Conservation (phyloP, 2,888 invertebrate species). For the Creontiades dilutus region DNA sequence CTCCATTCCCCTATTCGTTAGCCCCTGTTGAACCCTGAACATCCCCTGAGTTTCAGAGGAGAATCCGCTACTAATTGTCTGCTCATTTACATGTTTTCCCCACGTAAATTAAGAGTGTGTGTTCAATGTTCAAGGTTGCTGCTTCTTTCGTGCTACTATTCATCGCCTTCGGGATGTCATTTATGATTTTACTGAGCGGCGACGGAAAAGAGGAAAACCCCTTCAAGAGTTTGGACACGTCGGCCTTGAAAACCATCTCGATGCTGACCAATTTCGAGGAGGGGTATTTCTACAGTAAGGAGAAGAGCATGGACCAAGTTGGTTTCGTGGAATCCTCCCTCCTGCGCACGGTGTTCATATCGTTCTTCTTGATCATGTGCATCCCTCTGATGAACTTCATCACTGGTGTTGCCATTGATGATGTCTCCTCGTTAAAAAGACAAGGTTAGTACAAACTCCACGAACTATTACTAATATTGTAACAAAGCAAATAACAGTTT, state of each 20-base stretch:
- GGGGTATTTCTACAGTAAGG: constrained; percentile 79
- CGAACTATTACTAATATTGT: no score
- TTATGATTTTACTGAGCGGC: constrained; percentile 82
- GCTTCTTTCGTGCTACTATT: constrained; percentile 79
- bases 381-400: constrained; percentile 1
- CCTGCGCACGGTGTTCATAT: background rate
- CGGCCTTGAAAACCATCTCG: constrained; percentile 81
- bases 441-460: background rate
- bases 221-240: constrained; percentile 80
- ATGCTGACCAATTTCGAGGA: constrained; percentile 83
- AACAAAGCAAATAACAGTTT: no score
- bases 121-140: constrained; percentile 79
- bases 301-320: no score
- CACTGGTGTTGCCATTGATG: background rate
- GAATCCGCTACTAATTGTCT: no score
- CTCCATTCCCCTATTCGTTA: no score
- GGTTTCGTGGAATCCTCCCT: background rate
- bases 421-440: background rate
- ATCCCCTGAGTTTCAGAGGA: no score
- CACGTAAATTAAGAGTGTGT: no score
- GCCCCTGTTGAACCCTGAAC: no score
- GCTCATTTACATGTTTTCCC: no score
- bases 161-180: constrained; percentile 81
- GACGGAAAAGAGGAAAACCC: constrained; percentile 78
- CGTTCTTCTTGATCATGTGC: background rate